Conservation (phyloP, 37 sponge, comb jelly and placozoan species). For the Ephydatia muelleri region DNA sequence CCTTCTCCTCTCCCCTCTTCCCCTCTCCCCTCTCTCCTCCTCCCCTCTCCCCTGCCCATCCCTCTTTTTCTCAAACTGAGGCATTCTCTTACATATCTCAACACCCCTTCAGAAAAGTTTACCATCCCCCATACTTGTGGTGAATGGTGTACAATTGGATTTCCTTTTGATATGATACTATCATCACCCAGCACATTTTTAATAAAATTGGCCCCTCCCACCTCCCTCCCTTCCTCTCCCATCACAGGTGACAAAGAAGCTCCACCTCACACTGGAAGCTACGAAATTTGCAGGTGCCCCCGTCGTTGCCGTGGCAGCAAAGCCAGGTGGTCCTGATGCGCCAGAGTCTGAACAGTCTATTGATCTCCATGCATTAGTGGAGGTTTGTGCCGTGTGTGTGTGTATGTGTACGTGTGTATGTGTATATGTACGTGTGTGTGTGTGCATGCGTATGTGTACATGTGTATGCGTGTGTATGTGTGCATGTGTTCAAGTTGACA, state of each 20-base stretch:
- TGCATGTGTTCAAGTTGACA: too few relatives aligned
- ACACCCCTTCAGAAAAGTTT: not conserved
- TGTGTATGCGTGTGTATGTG: too few relatives aligned
- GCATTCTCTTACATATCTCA: too few relatives aligned
- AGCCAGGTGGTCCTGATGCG: conserved; percentile 83
- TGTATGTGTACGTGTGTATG: not conserved
- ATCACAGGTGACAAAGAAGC: conserved; percentile 44
- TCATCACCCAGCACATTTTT: too few relatives aligned
- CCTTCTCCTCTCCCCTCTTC: not conserved
- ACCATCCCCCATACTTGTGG: conserved; percentile 10
- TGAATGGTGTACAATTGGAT: conserved; percentile 33
- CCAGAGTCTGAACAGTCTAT: conserved; percentile 5
- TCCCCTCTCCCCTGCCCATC: not conserved
- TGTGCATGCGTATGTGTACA: too few relatives aligned
- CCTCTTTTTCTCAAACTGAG: not conserved
- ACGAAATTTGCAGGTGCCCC: conserved; percentile 68
- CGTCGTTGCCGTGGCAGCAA: conserved; percentile 86
- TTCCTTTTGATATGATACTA: conserved; percentile 25
- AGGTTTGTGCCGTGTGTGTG: too few relatives aligned
- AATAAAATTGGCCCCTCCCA: conserved; percentile 21
- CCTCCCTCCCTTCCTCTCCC: not conserved
- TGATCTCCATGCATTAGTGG: conserved; percentile 40
- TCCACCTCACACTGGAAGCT: conserved; percentile 60
- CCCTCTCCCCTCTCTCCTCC: not conserved
- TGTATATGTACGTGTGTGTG: not conserved